Evolutionary conservation across 2,113 vertebrate genomes (phyloP).

Genomic region (Alligator sinensis): DNA sequence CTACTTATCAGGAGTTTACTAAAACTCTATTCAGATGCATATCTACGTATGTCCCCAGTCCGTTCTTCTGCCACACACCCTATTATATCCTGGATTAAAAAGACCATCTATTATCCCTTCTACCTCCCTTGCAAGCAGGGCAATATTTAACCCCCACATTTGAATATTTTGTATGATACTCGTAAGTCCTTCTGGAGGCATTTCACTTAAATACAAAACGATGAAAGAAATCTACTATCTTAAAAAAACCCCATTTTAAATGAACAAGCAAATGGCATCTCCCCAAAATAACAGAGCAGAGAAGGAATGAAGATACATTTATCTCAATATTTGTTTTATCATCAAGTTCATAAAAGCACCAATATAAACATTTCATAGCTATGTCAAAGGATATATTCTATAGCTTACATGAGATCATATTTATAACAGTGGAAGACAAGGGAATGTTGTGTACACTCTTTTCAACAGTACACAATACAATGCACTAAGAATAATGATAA

Average conservation of each 20-base stretch:
- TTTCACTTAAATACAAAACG: background rate
- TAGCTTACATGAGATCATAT: background rate
- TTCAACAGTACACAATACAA: background rate
- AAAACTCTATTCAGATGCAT: background rate
- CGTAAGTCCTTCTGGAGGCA: background rate
- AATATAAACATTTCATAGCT: background rate
- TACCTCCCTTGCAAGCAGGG: background rate
- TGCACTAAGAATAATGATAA: slow-evolving; percentile 16
- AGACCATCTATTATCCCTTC: background rate
- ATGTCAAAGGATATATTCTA: background rate
- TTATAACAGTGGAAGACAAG: background rate
- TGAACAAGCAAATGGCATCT: background rate
- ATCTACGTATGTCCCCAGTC: background rate
- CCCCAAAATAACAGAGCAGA: background rate
- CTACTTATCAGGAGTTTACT: background rate
- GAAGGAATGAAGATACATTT: background rate
- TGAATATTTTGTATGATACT: background rate
- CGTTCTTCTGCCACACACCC: background rate
- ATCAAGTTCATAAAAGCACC: background rate
- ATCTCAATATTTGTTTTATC: background rate
- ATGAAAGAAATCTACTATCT: background rate
- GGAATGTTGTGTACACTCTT: background rate
- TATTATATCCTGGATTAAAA: background rate
- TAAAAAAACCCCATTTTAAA: background rate
- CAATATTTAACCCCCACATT: background rate